Conservation (phyloP, 1,140 invertebrate genomes). For the Wiebesia pumilae region DNA sequence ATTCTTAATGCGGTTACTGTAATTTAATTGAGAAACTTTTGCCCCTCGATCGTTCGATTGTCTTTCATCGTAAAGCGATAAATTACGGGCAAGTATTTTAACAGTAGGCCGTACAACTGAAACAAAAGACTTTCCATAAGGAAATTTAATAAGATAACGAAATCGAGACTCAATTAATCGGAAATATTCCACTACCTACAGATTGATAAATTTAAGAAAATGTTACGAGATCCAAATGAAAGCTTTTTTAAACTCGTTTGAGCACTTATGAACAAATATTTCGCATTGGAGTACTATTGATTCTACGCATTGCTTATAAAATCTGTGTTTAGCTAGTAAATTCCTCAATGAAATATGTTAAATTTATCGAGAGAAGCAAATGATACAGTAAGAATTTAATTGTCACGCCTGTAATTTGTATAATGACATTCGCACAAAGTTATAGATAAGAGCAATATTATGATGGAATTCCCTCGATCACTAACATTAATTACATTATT, state of each 20-base stretch:
- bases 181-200: neutral
- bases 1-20: too few species aligned
- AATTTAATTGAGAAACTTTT: too few species aligned
- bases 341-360: neutral
- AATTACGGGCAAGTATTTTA: neutral
- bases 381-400: too few species aligned
- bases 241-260: constrained; percentile 19
- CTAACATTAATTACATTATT: too few species aligned
- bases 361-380: neutral
- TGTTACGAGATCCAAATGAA: neutral
- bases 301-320: neutral
- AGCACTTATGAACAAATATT: constrained; percentile 32
- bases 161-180: neutral
- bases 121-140: too few species aligned
- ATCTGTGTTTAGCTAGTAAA: neutral
- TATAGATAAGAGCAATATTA: too few species aligned
- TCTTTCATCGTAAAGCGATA: neutral
- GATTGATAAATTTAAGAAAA: neutral
- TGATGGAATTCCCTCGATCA: too few species aligned
- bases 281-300: neutral
- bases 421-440: too few species aligned
- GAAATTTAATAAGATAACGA: too few species aligned
- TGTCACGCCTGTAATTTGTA: too few species aligned
- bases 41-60: too few species aligned
- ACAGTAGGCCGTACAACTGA: neutral